Conservation (phyloP, 1,140 invertebrate species). For the Trichonephila inaurata region DNA sequence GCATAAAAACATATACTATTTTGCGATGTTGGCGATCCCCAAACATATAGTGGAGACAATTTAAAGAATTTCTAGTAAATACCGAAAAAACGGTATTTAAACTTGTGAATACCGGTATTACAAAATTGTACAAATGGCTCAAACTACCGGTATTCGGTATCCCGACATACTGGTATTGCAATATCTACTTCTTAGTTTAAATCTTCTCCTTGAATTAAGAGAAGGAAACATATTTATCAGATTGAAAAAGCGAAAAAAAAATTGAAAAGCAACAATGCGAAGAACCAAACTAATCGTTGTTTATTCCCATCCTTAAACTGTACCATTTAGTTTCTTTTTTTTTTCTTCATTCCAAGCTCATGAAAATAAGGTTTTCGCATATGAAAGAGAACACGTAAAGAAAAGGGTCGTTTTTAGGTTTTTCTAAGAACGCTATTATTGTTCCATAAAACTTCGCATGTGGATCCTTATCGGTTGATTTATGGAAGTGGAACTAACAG, state of each 20-base stretch:
- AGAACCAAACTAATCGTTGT: background rate
- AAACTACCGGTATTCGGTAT: too few species aligned
- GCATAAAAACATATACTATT: too few species aligned
- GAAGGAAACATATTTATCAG: background rate
- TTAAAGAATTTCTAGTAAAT: too few species aligned
- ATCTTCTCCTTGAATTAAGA: background rate
- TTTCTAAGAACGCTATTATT: background rate
- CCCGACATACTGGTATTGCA: too few species aligned
- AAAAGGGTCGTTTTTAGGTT: background rate
- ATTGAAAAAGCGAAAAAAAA: background rate
- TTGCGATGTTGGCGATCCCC: too few species aligned
- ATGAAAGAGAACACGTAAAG: background rate
- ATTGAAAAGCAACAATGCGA: background rate
- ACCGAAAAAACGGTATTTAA: too few species aligned
- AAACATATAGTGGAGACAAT: too few species aligned
- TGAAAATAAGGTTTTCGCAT: background rate
- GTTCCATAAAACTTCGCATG: background rate
- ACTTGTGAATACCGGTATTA: too few species aligned
- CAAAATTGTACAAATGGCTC: too few species aligned
- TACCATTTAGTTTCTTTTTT: background rate
- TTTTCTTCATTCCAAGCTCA: background rate
- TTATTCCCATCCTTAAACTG: background rate
- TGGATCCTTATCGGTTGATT: background rate
- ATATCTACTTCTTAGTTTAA: too few species aligned
- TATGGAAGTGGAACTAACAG: background rate